These are phyloP conservation scores for Pammene fasciana DNA, from an alignment of 2,888 invertebrate genomes.

Conservation along the genomic window DNA sequence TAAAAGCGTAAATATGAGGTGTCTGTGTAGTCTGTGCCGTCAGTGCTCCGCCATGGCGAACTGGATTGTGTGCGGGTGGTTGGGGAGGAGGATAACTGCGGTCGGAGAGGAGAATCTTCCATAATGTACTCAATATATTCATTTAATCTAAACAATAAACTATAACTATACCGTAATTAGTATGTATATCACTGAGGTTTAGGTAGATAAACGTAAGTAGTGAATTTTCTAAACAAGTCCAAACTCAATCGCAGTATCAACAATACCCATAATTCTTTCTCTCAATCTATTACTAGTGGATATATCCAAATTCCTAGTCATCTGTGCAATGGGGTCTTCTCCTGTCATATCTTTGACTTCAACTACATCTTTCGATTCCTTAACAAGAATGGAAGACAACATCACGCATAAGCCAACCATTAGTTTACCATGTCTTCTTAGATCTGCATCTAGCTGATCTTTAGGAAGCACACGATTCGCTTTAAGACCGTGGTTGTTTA, in stretches of 20 bases:
- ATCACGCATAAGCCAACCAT: slow-evolving; percentile 46
- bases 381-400: slow-evolving; percentile 42
- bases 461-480: slow-evolving; percentile 48
- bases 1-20: no score
- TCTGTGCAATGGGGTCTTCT: background rate
- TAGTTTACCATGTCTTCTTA: slow-evolving; percentile 50
- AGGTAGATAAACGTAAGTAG: no score
- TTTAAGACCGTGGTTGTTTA: slow-evolving; percentile 49
- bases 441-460: slow-evolving; percentile 50
- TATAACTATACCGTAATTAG: no score
- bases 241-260: slow-evolving; percentile 49
- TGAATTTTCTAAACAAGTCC: slow-evolving; percentile 39
- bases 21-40: no score
- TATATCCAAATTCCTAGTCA: slow-evolving; percentile 27
- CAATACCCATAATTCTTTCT: slow-evolving; percentile 47
- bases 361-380: slow-evolving; percentile 48
- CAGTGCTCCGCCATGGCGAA: no score
- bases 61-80: no score
- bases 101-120: no score
- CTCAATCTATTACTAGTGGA: slow-evolving; percentile 45
- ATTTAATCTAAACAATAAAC: no score
- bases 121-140: no score
- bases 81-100: no score
- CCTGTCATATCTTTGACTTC: slow-evolving; percentile 42
- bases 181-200: no score